These are phyloP conservation scores for Oreotrochilus melanogaster DNA, from an alignment of 2,113 vertebrate genomes.

Conservation along the genomic window DNA sequence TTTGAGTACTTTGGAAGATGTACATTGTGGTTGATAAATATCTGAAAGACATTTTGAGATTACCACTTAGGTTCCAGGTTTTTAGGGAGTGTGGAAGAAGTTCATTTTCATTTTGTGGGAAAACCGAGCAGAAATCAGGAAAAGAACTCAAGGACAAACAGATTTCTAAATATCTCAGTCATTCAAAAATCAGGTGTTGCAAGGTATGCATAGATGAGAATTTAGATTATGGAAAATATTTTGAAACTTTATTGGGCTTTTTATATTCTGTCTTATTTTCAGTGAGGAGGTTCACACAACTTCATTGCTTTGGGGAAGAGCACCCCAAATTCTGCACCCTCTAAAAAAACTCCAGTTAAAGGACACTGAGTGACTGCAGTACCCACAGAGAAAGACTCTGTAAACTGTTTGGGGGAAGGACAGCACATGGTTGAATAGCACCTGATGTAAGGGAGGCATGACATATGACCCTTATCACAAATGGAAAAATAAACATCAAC, in stretches of 20 bases:
- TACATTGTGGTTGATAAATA: not conserved
- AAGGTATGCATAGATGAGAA: not conserved
- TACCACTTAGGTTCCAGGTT: not conserved
- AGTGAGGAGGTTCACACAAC: not conserved
- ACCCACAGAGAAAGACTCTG: not conserved
- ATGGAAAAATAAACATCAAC: slow-evolving; percentile 56
- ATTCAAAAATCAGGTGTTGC: not conserved
- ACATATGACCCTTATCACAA: slow-evolving; percentile 55
- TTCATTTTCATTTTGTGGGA: not conserved
- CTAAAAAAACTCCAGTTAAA: not conserved
- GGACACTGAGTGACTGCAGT: not conserved
- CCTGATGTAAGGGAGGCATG: slow-evolving; percentile 55
- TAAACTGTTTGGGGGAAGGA: not conserved
- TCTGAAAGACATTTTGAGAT: not conserved
- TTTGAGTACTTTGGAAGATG: not conserved
- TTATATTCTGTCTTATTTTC: not conserved
- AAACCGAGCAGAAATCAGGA: not conserved
- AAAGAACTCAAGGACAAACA: not conserved
- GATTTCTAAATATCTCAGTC: not conserved
- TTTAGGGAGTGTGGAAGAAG: not conserved
- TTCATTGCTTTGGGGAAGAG: not conserved
- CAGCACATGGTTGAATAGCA: not conserved
- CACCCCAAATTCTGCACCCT: not conserved
- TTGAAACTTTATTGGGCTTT: not conserved
- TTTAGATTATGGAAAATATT: not conserved